Percentiles rank a stretch among this genome's conserved stretches.
phyloP scores from a whole-genome alignment of 2,113 vertebrate species.

The Cololabis saira region DNA sequence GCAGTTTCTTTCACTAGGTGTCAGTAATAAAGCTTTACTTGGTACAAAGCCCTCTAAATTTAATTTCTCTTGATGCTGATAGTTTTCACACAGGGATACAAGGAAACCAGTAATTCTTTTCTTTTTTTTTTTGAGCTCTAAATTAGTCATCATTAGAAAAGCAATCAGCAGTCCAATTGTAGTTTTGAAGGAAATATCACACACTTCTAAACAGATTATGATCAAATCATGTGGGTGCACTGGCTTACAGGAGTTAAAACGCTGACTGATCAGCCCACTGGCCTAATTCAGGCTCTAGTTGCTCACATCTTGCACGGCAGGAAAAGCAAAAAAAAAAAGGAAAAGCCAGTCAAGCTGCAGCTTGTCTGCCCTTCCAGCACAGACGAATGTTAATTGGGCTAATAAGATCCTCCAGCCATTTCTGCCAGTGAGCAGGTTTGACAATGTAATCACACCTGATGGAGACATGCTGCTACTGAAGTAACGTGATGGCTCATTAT shows the following conservation, averaged over 20 bases:
- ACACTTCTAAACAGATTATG: conserved; percentile 17
- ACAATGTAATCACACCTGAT: conserved; percentile 58
- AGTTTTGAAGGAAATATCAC: background rate
- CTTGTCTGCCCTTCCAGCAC: conserved; percentile 23
- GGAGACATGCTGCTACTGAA: conserved; percentile 52
- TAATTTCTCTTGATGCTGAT: no score
- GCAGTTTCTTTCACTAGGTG: no score
- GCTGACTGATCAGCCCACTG: conserved; percentile 27
- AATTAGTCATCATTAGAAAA: background rate
- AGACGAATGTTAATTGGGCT: conserved; percentile 42
- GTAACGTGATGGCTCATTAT: conserved; percentile 54
- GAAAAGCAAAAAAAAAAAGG: background rate
- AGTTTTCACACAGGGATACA: no score
- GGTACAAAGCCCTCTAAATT: no score
- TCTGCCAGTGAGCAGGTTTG: conserved; percentile 33
- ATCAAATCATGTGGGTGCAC: conserved; percentile 13
- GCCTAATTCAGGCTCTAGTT: conserved; percentile 36
- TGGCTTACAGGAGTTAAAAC: conserved; percentile 10
- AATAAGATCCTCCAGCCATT: conserved; percentile 48
- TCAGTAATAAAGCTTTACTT: no score
- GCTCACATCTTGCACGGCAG: conserved; percentile 13
- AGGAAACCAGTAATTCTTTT: no score
- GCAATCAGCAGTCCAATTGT: background rate
- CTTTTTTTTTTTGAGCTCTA: no score
- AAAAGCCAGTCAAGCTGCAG: conserved; percentile 33